A percentile compares a stretch with the other conserved stretches of the same genome.
These are phyloP conservation scores for Oenanthe melanoleuca DNA, from an alignment of 2,113 vertebrate species.

Conservation along the genomic window DNA sequence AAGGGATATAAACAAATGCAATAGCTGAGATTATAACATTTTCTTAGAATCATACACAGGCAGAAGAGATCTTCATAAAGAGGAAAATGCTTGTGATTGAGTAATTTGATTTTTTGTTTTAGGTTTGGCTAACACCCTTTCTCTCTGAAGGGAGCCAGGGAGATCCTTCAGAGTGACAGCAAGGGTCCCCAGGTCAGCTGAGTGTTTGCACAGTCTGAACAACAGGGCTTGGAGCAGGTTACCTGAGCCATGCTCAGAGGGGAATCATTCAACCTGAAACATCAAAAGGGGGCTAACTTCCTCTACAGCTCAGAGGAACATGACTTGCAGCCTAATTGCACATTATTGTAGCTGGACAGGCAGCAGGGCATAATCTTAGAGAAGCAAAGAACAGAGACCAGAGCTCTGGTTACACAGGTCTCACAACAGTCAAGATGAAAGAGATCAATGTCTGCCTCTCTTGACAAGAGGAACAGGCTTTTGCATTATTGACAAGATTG, in stretches of 20 bases:
- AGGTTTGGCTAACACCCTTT: not conserved
- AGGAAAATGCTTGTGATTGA: not conserved
- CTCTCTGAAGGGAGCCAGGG: not conserved
- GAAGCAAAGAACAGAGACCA: not conserved
- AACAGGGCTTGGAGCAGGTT: not conserved
- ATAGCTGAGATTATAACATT: accelerated
- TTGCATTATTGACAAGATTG: conserved; percentile 15
- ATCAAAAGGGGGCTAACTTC: conserved; percentile 23
- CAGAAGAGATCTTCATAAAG: not conserved
- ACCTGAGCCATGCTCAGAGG: not conserved
- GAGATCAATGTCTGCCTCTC: conserved; percentile 2
- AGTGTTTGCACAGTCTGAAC: not conserved
- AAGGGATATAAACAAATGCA: not conserved
- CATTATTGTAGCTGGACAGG: not conserved
- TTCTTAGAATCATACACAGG: not conserved
- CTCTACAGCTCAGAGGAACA: not conserved
- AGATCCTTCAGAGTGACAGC: not conserved
- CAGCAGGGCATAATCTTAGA: not conserved
- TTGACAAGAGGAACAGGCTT: not conserved
- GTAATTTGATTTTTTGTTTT: not conserved
- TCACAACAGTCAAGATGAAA: not conserved
- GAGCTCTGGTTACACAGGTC: conserved; percentile 32
- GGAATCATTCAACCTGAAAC: not conserved
- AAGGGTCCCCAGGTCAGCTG: not conserved
- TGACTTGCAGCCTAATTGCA: conserved; percentile 44